phyloP scores from a whole-genome alignment of 2,797 vertebrate genomes.

The Anguilla pacifica region DNA sequence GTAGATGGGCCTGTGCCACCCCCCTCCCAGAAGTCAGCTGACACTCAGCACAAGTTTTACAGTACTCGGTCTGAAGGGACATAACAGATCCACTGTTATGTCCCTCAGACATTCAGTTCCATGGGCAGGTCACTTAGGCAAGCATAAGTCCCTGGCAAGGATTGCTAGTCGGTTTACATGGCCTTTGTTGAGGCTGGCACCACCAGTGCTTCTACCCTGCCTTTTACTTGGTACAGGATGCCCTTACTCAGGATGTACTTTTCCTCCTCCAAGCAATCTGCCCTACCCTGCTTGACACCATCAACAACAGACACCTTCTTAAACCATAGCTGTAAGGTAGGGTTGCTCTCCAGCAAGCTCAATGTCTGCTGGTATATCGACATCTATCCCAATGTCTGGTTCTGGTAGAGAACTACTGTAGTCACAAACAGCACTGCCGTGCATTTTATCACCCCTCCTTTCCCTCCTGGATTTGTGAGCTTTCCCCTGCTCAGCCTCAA shows the following conservation, averaged over 20 bases:
- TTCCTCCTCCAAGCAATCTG: neutral
- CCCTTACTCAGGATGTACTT: neutral
- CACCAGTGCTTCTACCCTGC: conserved; percentile 9
- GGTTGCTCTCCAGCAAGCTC: neutral
- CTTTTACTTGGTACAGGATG: conserved; percentile 15
- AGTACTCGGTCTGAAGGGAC: neutral
- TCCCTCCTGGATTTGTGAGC: neutral
- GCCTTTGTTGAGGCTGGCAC: neutral
- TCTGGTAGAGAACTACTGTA: no score
- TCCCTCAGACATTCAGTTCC: conserved; percentile 23
- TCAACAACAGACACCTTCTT: conserved; percentile 25
- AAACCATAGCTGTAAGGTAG: conserved; percentile 33
- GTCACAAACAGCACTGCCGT: neutral
- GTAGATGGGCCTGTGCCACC: no score
- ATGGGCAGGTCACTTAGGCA: conserved; percentile 27
- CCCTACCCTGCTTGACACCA: neutral
- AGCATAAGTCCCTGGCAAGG: no score
- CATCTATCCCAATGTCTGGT: no score
- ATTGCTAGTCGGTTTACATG: no score
- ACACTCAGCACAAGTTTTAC: no score
- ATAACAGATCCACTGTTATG: neutral
- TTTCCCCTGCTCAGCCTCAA: neutral
- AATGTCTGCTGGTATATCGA: conserved; percentile 14
- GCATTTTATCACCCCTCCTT: neutral
- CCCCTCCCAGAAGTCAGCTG: no score